These are phyloP conservation scores for Pantherophis vulpinus DNA, from an alignment of 2,797 vertebrate genomes.

Conservation along the genomic window DNA sequence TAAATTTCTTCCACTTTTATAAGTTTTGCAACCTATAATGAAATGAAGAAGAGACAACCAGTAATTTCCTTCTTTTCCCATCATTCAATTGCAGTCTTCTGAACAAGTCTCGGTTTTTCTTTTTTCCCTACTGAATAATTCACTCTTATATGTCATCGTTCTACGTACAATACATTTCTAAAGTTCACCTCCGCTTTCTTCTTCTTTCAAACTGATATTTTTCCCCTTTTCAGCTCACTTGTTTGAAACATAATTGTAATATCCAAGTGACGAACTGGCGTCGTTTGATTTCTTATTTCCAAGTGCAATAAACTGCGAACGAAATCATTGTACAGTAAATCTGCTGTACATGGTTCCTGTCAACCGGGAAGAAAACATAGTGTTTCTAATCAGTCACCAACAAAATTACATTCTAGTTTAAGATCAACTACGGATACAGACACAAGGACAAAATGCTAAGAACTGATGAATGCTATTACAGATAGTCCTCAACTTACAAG, in stretches of 20 bases:
- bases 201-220: background rate
- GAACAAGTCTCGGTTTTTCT: background rate
- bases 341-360: background rate
- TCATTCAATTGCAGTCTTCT: background rate
- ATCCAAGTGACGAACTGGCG: background rate
- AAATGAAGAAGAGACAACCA: background rate
- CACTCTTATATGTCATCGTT: background rate
- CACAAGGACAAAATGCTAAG: background rate
- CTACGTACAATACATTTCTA: background rate
- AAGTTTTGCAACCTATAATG: background rate
- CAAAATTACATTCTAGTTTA: background rate
- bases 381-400: background rate
- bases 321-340: slow-evolving; percentile 21
- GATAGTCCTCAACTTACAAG: background rate
- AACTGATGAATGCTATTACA: background rate
- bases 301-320: slow-evolving; percentile 6
- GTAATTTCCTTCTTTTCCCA: background rate
- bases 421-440: slow-evolving; percentile 16
- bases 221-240: background rate
- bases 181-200: background rate
- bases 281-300: background rate
- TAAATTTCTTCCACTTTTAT: background rate
- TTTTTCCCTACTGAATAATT: background rate
- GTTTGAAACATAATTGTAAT: slow-evolving; percentile 8
- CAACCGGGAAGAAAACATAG: background rate